A percentile compares a stretch with the other conserved stretches of the same genome.
Evolutionary conservation across 2,888 invertebrate species (phyloP).

Genomic region (Mythimna albipuncta): DNA sequence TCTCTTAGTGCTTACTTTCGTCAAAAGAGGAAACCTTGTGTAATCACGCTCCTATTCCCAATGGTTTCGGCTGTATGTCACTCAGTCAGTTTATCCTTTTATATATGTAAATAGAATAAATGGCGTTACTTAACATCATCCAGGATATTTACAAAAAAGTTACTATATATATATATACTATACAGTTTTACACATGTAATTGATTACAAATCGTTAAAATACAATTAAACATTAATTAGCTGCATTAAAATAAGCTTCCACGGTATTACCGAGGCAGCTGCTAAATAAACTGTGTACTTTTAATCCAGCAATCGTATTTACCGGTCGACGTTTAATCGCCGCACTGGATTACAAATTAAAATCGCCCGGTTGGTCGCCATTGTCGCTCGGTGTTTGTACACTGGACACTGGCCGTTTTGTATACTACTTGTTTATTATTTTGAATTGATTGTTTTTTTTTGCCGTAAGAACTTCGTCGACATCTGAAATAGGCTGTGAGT

Average conservation of each 20-base stretch:
- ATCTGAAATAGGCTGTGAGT: too few relatives aligned
- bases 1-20: too few relatives aligned
- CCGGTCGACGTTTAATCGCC: constrained; percentile 70
- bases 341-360: constrained; percentile 73
- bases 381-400: constrained; percentile 63
- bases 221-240: constrained; percentile 70
- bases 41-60: too few relatives aligned
- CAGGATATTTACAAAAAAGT: too few relatives aligned
- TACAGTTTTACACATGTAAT: constrained; percentile 3
- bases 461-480: too few relatives aligned
- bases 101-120: too few relatives aligned
- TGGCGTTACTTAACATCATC: too few relatives aligned
- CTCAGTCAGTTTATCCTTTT: too few relatives aligned
- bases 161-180: too few relatives aligned
- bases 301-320: constrained; percentile 78
- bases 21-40: too few relatives aligned
- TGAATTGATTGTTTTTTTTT: not conserved
- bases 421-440: constrained; percentile 13
- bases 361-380: constrained; percentile 63
- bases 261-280: constrained; percentile 66
- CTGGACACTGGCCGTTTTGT: constrained; percentile 30
- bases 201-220: constrained; percentile 46
- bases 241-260: constrained; percentile 74
- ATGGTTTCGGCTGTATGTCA: too few relatives aligned
- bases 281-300: constrained; percentile 81